A percentile compares a stretch with the other conserved stretches of the same genome.
phyloP scores from a whole-genome alignment of 2,113 vertebrate genomes.

The Lophochroa leadbeateri region DNA sequence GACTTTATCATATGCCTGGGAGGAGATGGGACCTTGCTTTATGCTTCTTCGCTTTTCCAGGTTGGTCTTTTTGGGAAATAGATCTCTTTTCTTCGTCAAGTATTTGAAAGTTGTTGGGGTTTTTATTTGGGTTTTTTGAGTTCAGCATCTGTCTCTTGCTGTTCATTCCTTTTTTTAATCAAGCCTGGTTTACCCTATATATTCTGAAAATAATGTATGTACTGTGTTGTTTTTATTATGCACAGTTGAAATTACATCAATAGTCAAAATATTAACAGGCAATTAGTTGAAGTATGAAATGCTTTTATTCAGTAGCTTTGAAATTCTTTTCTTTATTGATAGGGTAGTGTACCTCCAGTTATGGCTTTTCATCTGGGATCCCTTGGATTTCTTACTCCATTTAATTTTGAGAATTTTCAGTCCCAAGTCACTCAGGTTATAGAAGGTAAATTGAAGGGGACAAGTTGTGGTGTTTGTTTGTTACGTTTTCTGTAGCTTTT shows the following conservation, averaged over 20 bases:
- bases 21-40: conserved; percentile 84
- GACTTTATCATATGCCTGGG: conserved; percentile 87
- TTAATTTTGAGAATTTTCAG: conserved; percentile 85
- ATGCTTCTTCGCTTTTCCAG: conserved; percentile 85
- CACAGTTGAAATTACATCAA: background rate
- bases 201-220: background rate
- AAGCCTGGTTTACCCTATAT: background rate
- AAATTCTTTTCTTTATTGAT: conserved; percentile 33
- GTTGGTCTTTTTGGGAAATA: conserved; percentile 34
- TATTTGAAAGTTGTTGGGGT: background rate
- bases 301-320: conserved; percentile 40
- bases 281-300: conserved; percentile 33
- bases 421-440: conserved; percentile 85
- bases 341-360: conserved; percentile 86
- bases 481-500: background rate
- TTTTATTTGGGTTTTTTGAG: background rate
- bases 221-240: background rate
- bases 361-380: conserved; percentile 89
- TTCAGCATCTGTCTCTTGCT: background rate
- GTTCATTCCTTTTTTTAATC: background rate
- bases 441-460: conserved; percentile 78
- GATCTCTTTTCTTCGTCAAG: background rate
- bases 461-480: conserved; percentile 1
- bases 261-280: conserved; percentile 25
- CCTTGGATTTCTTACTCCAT: conserved; percentile 86